A percentile compares a stretch with the other conserved stretches of the same genome.
Conservation (phyloP, 1,140 invertebrate species). For the Zaprionus taronus region DNA sequence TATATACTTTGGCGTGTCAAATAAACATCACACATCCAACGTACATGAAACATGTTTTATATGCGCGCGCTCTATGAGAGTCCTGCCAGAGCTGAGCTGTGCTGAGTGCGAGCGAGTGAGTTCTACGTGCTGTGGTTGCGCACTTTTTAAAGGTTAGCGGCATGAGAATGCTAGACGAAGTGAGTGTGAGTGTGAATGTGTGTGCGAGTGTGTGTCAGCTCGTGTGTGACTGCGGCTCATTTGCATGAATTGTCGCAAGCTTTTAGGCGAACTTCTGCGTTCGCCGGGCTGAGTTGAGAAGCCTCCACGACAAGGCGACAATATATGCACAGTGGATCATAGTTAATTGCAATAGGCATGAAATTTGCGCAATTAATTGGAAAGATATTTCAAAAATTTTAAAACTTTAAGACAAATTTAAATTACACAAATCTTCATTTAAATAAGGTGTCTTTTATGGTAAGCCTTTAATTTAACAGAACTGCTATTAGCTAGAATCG, state of each 20-base stretch:
- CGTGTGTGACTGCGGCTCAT: slow-evolving; percentile 71
- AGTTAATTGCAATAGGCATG: neutral
- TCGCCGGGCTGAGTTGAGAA: slow-evolving; percentile 25
- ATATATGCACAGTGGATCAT: slow-evolving; percentile 56
- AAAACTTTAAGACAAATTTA: too few species aligned
- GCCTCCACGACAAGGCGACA: slow-evolving; percentile 27
- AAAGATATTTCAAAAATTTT: too few species aligned
- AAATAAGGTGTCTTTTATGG: too few species aligned
- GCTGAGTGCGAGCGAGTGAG: slow-evolving; percentile 18
- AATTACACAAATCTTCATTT: too few species aligned
- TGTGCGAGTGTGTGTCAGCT: slow-evolving; percentile 45
- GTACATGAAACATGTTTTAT: slow-evolving; percentile 82
- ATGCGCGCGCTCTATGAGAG: slow-evolving; percentile 50
- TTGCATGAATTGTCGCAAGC: slow-evolving; percentile 80
- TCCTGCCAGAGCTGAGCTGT: neutral
- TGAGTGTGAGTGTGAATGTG: slow-evolving; percentile 16
- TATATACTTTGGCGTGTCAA: slow-evolving; percentile 83
- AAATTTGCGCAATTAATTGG: neutral
- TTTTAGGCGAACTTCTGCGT: slow-evolving; percentile 72
- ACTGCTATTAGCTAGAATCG: neutral
- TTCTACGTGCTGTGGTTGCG: slow-evolving; percentile 73
- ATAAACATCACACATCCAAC: slow-evolving; percentile 80
- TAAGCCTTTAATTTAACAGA: neutral
- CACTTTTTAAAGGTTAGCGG: slow-evolving; percentile 68
- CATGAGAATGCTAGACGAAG: slow-evolving; percentile 41